Conservation (phyloP, 2,888 invertebrate genomes). For the Netelia melanura region DNA sequence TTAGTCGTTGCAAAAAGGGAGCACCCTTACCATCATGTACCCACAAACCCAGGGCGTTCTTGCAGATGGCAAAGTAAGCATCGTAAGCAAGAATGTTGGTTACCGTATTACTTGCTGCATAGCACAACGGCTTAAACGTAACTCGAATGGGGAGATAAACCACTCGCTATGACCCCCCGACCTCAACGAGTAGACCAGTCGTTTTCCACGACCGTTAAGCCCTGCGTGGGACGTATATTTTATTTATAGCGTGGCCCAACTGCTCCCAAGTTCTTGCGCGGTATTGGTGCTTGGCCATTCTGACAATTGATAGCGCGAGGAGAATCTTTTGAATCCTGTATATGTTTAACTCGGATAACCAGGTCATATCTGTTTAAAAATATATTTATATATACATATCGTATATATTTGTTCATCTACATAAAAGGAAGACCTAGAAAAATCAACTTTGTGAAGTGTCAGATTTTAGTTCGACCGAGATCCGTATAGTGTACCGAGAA, state of each 20-base stretch:
- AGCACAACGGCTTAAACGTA: conserved; percentile 7
- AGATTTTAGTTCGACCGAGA: conserved; percentile 48
- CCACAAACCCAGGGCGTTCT: not conserved
- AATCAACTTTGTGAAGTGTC: conserved; percentile 43
- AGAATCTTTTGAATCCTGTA: conserved; percentile 26
- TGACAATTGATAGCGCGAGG: conserved; percentile 25
- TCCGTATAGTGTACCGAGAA: not conserved
- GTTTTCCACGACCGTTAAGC: conserved; percentile 58
- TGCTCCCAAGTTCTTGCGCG: conserved; percentile 10
- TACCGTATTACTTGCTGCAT: conserved; percentile 8
- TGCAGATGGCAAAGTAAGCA: not conserved
- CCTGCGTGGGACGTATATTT: conserved; percentile 60
- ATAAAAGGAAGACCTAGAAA: not conserved
- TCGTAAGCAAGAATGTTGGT: conserved; percentile 22
- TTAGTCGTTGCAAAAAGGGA: conserved; percentile 28
- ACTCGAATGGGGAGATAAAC: conserved; percentile 19
- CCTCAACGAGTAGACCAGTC: conserved; percentile 44
- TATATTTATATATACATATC: not conserved
- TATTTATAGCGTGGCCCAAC: conserved; percentile 43
- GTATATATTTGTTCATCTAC: not conserved
- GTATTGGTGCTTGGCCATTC: conserved; percentile 8
- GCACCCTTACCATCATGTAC: conserved; percentile 21
- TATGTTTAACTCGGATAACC: not conserved
- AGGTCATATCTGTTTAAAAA: not conserved
- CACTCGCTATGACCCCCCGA: conserved; percentile 37